Evolutionary conservation across 2,113 vertebrate genomes (phyloP).

Genomic region (Ornithorhynchus anatinus): DNA sequence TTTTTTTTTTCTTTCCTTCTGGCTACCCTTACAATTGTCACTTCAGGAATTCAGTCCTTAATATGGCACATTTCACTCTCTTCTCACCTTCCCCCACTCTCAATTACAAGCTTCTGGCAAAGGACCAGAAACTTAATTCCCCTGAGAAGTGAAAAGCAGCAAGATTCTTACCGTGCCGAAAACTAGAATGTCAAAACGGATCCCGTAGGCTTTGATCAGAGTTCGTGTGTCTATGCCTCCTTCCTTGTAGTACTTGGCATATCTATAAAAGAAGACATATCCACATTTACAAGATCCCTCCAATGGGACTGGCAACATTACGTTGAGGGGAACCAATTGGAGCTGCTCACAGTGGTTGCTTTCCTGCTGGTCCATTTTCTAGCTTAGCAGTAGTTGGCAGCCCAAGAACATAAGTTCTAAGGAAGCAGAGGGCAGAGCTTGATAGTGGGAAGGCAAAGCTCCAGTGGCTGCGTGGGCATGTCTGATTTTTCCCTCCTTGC

Average conservation of each 20-base stretch:
- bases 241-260: slow-evolving; percentile 74
- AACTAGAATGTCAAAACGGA: slow-evolving; percentile 86
- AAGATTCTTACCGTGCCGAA: slow-evolving; percentile 77
- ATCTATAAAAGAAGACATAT: slow-evolving; percentile 63
- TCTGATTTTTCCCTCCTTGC: accelerated
- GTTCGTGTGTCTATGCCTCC: slow-evolving; percentile 74
- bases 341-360: neutral
- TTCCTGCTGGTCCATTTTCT: neutral
- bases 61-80: neutral
- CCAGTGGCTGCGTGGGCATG: neutral
- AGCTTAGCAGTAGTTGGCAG: neutral
- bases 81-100: neutral
- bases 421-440: no score
- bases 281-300: neutral
- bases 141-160: neutral
- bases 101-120: neutral
- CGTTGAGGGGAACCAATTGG: neutral
- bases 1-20: no score
- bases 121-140: neutral
- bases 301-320: neutral
- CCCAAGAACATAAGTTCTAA: neutral
- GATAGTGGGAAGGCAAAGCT: no score
- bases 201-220: slow-evolving; percentile 82
- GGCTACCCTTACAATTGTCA: no score
- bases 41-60: neutral